A percentile compares a stretch with the other conserved stretches of the same genome.
phyloP scores from a whole-genome alignment of 1,140 invertebrate species.

The Drosophila watanabei region DNA sequence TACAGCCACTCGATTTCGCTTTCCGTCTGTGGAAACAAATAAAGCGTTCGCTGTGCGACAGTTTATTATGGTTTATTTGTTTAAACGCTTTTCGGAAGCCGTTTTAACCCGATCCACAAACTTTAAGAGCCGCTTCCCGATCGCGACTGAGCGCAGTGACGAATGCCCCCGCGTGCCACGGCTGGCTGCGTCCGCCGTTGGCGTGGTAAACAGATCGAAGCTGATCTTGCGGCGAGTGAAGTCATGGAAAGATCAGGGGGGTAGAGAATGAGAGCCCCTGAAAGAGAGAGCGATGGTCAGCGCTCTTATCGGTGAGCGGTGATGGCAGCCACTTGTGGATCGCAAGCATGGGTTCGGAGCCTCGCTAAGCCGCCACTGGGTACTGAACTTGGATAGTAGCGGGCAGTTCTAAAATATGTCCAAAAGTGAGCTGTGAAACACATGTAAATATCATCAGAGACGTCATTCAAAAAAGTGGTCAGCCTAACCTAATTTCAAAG shows the following conservation, averaged over 20 bases:
- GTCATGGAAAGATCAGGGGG: background rate
- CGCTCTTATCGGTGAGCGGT: background rate
- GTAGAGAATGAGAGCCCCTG: background rate
- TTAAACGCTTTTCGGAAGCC: constrained; percentile 13
- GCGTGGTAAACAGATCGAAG: constrained; percentile 68
- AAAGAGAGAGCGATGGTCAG: constrained; percentile 14
- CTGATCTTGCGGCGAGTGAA: constrained; percentile 6
- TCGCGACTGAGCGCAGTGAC: constrained; percentile 59
- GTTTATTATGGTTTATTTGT: constrained; percentile 35
- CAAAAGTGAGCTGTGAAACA: background rate
- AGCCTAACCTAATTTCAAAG: background rate
- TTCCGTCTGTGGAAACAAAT: constrained; percentile 8
- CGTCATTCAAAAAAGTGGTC: background rate
- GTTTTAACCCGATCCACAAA: constrained; percentile 36
- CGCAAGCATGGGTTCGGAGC: constrained; percentile 56
- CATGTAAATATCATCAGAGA: background rate
- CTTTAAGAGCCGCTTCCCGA: constrained; percentile 58
- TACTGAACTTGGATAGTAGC: background rate
- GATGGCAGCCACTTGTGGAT: constrained; percentile 50
- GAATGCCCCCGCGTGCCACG: constrained; percentile 24
- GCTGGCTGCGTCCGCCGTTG: constrained; percentile 34
- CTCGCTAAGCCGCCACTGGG: constrained; percentile 1
- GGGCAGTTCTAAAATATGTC: background rate
- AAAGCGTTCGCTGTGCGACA: constrained; percentile 1
- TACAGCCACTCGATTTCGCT: constrained; percentile 6